Percentiles rank a stretch among this genome's conserved stretches.
These are phyloP conservation scores for Clarias batrachus DNA, from an alignment of 2,113 vertebrate species.

Conservation along the genomic window DNA sequence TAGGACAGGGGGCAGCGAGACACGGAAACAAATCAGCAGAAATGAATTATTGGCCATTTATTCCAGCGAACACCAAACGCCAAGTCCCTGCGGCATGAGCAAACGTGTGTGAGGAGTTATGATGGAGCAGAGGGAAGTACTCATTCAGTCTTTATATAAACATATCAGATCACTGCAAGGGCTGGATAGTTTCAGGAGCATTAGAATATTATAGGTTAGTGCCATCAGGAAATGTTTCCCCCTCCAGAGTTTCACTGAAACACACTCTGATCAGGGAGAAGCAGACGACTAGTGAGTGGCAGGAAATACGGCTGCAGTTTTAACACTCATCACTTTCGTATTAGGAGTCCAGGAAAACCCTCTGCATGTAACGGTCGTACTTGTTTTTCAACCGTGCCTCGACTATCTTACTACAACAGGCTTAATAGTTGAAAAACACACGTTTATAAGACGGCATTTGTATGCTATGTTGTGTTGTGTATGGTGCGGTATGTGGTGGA, in stretches of 20 bases:
- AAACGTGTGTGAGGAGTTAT: neutral
- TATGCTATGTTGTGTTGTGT: neutral
- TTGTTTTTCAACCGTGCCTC: neutral
- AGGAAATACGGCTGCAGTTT: neutral
- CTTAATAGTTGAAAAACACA: too few species aligned
- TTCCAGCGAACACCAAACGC: neutral
- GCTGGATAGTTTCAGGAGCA: neutral
- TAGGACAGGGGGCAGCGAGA: conserved; percentile 1
- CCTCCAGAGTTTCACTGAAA: neutral
- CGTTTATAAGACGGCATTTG: neutral
- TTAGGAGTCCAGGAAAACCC: neutral
- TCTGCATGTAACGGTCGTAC: neutral
- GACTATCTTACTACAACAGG: neutral
- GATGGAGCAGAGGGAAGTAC: neutral
- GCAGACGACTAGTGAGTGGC: neutral
- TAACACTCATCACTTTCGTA: neutral
- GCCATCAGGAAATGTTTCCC: neutral
- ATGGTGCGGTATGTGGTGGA: too few species aligned
- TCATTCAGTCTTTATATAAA: neutral
- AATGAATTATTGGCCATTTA: neutral
- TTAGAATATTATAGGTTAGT: neutral
- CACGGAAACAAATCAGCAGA: conserved; percentile 13
- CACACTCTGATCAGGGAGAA: neutral
- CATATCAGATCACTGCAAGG: neutral
- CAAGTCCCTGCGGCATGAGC: neutral